These are phyloP conservation scores for Argya squamiceps DNA, from an alignment of 2,797 vertebrate genomes.

Conservation along the genomic window DNA sequence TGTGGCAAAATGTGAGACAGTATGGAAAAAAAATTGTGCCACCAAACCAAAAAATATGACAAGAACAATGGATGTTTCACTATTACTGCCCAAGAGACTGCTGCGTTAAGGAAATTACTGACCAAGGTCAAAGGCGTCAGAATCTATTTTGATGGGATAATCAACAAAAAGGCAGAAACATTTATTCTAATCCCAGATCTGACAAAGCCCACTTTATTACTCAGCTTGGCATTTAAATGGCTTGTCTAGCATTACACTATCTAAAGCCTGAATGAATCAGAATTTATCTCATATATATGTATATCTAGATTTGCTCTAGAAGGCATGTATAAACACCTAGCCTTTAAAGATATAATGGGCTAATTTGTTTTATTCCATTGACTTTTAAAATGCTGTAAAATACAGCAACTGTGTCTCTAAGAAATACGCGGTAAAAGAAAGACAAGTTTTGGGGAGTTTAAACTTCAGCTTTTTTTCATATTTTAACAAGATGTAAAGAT, in stretches of 20 bases:
- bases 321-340: neutral
- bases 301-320: neutral
- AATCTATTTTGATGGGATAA: neutral
- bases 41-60: neutral
- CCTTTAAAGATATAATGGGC: neutral
- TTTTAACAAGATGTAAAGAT: neutral
- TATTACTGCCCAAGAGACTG: neutral
- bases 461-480: neutral
- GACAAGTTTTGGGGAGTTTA: neutral
- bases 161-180: neutral
- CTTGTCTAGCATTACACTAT: neutral
- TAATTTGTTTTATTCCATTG: neutral
- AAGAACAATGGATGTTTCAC: neutral
- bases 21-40: neutral
- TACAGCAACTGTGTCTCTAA: neutral
- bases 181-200: conserved; percentile 3
- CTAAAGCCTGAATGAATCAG: neutral
- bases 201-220: neutral
- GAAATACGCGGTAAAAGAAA: neutral
- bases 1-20: neutral
- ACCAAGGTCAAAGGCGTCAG: neutral
- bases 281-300: neutral
- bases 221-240: neutral
- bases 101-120: neutral
- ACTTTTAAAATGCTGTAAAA: neutral